phyloP scores from a whole-genome alignment of 2,888 invertebrate species.

The Spatulosminthurus flaviceps region DNA sequence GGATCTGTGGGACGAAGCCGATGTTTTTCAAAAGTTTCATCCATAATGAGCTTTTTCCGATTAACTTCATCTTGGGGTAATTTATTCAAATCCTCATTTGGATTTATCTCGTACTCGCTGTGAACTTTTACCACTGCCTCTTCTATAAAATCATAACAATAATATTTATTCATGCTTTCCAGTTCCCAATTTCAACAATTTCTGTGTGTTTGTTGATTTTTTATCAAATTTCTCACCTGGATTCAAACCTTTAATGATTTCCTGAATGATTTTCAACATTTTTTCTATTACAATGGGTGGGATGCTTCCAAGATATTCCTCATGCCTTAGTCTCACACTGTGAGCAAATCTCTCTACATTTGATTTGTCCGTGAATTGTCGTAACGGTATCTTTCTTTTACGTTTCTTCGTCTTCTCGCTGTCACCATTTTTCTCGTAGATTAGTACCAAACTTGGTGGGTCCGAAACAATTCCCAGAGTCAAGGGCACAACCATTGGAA shows the following conservation, averaged over 20 bases:
- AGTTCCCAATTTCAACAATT: not conserved
- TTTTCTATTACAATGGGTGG: slow-evolving; percentile 67
- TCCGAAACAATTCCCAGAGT: slow-evolving; percentile 58
- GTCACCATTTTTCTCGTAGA: slow-evolving; percentile 49
- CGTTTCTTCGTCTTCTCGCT: slow-evolving; percentile 57
- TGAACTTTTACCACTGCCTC: slow-evolving; percentile 65
- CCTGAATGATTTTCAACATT: slow-evolving; percentile 67
- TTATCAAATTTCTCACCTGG: slow-evolving; percentile 33
- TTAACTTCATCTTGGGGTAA: slow-evolving; percentile 66
- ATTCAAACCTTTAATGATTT: slow-evolving; percentile 66
- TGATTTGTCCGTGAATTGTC: slow-evolving; percentile 67
- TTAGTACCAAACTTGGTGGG: slow-evolving; percentile 58
- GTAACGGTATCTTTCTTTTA: slow-evolving; percentile 68
- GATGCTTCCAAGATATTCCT: slow-evolving; percentile 65
- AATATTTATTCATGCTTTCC: not conserved
- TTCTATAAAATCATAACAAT: slow-evolving; percentile 63
- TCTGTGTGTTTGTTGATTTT: too few species aligned
- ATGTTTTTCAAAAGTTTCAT: slow-evolving; percentile 67
- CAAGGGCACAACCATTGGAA: slow-evolving; percentile 45
- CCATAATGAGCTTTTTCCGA: slow-evolving; percentile 69
- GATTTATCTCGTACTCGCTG: slow-evolving; percentile 66
- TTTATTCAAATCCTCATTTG: slow-evolving; percentile 69
- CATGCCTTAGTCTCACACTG: slow-evolving; percentile 67
- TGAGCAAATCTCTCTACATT: slow-evolving; percentile 65
- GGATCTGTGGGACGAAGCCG: slow-evolving; percentile 67